Percentiles rank a stretch among this genome's conserved stretches.
These are phyloP conservation scores for Philhelius pedissequus DNA, from an alignment of 2,888 invertebrate species.

Conservation along the genomic window DNA sequence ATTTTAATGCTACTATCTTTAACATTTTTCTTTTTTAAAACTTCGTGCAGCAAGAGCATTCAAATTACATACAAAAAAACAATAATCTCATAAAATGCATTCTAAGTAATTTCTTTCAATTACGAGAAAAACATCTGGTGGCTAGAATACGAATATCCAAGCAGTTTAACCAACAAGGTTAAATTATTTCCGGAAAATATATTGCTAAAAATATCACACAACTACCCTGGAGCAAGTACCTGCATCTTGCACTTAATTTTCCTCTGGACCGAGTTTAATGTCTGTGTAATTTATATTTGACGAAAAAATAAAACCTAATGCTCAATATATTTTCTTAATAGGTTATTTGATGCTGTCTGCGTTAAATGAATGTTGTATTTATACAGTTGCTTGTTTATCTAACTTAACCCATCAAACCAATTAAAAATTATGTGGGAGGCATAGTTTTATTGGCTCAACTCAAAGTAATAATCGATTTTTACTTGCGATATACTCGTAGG, in stretches of 20 bases:
- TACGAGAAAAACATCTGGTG: constrained; percentile 46
- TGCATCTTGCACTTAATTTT: constrained; percentile 35
- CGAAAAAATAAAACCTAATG: background rate
- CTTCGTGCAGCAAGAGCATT: background rate
- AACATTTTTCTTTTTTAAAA: too few species aligned
- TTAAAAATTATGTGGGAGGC: too few species aligned
- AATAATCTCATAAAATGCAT: background rate
- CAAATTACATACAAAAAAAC: background rate
- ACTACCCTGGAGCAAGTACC: constrained; percentile 13
- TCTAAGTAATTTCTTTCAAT: constrained; percentile 60
- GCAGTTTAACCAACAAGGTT: constrained; percentile 3
- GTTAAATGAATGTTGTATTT: too few species aligned
- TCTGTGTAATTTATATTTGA: background rate
- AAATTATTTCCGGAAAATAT: constrained; percentile 9
- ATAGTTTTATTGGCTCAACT: too few species aligned
- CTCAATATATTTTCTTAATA: background rate
- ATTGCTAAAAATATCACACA: background rate
- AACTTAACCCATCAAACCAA: too few species aligned
- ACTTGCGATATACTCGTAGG: too few species aligned
- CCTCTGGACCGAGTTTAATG: constrained; percentile 40
- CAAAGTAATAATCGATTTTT: too few species aligned
- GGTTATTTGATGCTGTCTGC: background rate
- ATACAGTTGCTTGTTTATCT: too few species aligned
- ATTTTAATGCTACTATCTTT: too few species aligned
- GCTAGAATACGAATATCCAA: constrained; percentile 37